A percentile compares a stretch with the other conserved stretches of the same genome.
phyloP scores from a whole-genome alignment of 2,888 invertebrate species.

The Aphrophora alni region DNA sequence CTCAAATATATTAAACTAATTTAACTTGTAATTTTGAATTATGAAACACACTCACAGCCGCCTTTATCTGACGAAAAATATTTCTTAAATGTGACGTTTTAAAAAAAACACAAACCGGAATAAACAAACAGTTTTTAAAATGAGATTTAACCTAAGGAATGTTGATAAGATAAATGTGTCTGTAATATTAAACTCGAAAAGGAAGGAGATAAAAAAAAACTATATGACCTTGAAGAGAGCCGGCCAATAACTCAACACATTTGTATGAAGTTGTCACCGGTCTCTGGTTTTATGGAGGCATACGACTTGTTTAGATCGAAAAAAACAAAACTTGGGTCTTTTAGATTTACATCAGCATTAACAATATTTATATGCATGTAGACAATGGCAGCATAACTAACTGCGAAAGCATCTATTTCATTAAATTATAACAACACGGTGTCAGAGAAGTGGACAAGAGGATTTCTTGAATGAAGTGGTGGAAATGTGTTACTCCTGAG shows the following conservation, averaged over 20 bases:
- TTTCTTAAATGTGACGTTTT: background rate
- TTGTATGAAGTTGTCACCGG: slow-evolving; percentile 30
- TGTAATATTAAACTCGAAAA: slow-evolving; percentile 23
- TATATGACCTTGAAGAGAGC: background rate
- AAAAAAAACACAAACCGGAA: background rate
- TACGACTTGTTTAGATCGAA: background rate
- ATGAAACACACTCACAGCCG: background rate
- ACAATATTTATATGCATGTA: background rate
- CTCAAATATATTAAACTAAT: slow-evolving; percentile 7
- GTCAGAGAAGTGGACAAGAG: too few species aligned
- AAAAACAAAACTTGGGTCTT: background rate
- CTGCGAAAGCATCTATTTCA: background rate
- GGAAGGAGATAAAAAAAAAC: background rate
- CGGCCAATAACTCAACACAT: slow-evolving; percentile 28
- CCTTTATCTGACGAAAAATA: background rate
- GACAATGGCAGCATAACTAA: background rate
- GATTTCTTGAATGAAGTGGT: too few species aligned
- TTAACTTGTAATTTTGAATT: slow-evolving; percentile 21
- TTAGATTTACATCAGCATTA: background rate
- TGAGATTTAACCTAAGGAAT: slow-evolving; percentile 7
- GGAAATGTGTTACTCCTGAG: too few species aligned
- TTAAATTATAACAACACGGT: too few species aligned
- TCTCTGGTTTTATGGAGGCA: background rate
- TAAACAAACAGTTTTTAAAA: background rate
- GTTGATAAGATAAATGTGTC: slow-evolving; percentile 25